Percentiles rank a stretch among this genome's conserved stretches.
These are phyloP conservation scores for Ceryle rudis DNA, from an alignment of 2,797 vertebrate species.

Conservation along the genomic window DNA sequence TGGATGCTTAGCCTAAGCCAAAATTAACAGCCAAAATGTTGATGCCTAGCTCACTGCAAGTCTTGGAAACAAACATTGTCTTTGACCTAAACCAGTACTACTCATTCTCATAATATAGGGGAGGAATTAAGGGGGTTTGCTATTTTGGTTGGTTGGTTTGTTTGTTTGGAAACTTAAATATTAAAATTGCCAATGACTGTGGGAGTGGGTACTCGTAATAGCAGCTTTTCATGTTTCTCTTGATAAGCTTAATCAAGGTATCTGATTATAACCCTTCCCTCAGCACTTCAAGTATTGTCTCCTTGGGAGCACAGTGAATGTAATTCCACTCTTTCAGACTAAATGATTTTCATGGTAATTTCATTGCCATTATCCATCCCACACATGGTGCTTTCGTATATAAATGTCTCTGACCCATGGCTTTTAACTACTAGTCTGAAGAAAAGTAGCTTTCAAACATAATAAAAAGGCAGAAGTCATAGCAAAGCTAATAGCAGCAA, in stretches of 20 bases:
- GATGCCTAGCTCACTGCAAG: neutral
- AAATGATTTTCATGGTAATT: conserved; percentile 58
- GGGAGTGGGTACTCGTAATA: neutral
- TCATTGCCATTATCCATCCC: conserved; percentile 43
- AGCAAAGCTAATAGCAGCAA: conserved; percentile 13
- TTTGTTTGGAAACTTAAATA: conserved; percentile 35
- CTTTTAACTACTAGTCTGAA: neutral
- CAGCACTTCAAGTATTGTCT: conserved; percentile 38
- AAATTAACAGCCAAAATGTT: neutral
- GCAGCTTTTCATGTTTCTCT: conserved; percentile 1
- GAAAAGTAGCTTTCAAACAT: conserved; percentile 12
- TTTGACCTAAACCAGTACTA: neutral
- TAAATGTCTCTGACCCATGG: conserved; percentile 45
- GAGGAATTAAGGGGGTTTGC: neutral
- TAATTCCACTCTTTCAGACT: conserved; percentile 56
- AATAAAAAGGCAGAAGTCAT: conserved; percentile 13
- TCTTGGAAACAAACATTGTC: neutral
- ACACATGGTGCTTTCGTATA: neutral
- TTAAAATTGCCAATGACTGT: conserved; percentile 2
- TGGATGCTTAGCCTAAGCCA: neutral
- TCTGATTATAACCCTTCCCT: conserved; percentile 50
- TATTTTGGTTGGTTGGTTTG: neutral
- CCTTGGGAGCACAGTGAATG: conserved; percentile 39
- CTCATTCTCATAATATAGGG: neutral
- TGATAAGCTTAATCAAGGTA: conserved; percentile 61